Conservation (phyloP, 2,797 vertebrate genomes). For the Cirrhinus mrigala region DNA sequence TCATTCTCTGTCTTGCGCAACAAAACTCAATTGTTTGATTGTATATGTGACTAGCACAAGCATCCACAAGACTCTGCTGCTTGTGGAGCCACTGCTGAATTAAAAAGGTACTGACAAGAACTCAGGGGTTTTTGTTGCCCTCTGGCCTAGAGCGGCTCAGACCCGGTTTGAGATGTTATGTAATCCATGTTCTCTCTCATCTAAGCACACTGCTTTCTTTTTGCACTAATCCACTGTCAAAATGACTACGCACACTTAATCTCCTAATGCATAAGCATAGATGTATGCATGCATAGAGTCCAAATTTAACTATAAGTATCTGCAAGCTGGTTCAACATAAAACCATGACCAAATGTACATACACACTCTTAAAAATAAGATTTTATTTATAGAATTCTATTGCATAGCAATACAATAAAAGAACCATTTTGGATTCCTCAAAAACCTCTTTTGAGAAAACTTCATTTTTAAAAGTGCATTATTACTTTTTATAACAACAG, state of each 20-base stretch:
- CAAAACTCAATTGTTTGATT: slow-evolving; percentile 34
- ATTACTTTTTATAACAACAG: too few relatives aligned
- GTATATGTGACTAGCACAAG: background rate
- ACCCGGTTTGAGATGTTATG: slow-evolving; percentile 26
- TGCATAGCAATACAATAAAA: too few relatives aligned
- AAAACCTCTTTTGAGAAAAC: too few relatives aligned
- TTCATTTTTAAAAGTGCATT: too few relatives aligned
- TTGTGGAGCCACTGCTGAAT: slow-evolving; percentile 16
- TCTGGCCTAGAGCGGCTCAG: slow-evolving; percentile 16
- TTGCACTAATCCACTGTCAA: slow-evolving; percentile 19
- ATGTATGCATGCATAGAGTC: background rate
- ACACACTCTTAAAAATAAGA: too few relatives aligned
- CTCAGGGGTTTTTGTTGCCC: background rate
- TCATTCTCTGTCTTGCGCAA: slow-evolving; percentile 17
- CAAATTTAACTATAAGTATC: background rate
- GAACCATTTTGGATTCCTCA: too few relatives aligned
- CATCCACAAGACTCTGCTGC: background rate
- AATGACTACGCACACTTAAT: background rate
- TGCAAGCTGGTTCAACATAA: background rate
- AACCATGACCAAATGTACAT: background rate
- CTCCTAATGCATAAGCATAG: background rate
- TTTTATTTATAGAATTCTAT: too few relatives aligned
- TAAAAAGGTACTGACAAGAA: slow-evolving; percentile 29
- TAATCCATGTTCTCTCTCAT: slow-evolving; percentile 36
- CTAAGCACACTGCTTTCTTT: slow-evolving; percentile 22